These are phyloP conservation scores for Strix uralensis DNA, from an alignment of 2,113 vertebrate genomes.

Conservation along the genomic window DNA sequence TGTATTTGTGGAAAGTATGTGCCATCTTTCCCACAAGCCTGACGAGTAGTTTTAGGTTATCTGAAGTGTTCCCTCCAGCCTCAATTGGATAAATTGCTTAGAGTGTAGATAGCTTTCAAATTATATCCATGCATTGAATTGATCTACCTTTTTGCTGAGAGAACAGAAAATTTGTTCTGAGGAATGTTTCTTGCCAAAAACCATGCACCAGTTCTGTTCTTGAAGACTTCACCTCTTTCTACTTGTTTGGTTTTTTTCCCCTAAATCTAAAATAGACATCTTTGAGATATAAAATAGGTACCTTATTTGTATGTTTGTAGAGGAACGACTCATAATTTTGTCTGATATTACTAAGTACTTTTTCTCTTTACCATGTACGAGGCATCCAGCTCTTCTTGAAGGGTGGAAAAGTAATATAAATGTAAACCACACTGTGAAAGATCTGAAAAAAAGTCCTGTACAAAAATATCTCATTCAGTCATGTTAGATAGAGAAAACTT, in stretches of 20 bases:
- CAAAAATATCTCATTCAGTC: not conserved
- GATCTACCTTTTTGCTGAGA: constrained; percentile 17
- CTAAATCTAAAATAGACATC: not conserved
- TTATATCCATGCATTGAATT: not conserved
- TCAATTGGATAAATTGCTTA: not conserved
- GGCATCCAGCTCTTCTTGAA: not conserved
- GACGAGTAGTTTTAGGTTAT: not conserved
- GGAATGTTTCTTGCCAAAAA: not conserved
- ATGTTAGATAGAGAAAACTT: not conserved
- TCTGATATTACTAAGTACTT: not conserved
- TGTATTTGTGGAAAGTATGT: not conserved
- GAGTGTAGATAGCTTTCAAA: constrained; percentile 4
- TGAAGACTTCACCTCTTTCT: not conserved
- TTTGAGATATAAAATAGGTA: not conserved
- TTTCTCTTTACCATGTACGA: not conserved
- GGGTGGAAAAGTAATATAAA: not conserved
- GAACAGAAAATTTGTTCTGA: constrained; percentile 3
- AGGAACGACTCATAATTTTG: not conserved
- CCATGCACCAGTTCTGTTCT: not conserved
- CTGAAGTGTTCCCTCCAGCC: not conserved
- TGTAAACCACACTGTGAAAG: not conserved
- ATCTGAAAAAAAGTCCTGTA: not conserved
- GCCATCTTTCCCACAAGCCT: not conserved
- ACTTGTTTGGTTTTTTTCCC: not conserved
- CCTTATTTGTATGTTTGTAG: not conserved